Conservation (phyloP, 2,797 vertebrate genomes). For the Pseudocheirus occidentalis region DNA sequence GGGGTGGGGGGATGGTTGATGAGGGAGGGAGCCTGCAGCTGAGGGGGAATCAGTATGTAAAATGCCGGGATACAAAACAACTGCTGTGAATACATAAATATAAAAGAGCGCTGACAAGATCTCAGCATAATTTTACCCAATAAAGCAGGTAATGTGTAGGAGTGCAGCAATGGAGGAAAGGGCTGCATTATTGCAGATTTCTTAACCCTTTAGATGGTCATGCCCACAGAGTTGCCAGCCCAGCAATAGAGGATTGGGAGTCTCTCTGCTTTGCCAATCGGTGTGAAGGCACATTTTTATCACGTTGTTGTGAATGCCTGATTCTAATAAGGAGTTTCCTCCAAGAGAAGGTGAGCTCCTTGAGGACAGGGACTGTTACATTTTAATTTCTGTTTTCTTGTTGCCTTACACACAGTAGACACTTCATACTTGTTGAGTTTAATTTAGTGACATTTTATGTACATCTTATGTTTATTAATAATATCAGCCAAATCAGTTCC, state of each 20-base stretch:
- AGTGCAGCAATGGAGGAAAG: slow-evolving; percentile 38
- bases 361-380: background rate
- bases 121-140: slow-evolving; percentile 46
- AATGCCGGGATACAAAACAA: slow-evolving; percentile 45
- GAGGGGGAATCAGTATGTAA: slow-evolving; percentile 37
- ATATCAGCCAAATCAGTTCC: background rate
- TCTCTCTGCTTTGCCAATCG: slow-evolving; percentile 30
- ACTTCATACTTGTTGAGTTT: background rate
- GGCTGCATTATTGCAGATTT: slow-evolving; percentile 23
- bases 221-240: background rate
- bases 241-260: slow-evolving; percentile 17
- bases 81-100: slow-evolving; percentile 36
- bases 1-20: slow-evolving; percentile 4
- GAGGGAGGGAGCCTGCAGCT: background rate
- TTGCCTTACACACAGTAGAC: background rate
- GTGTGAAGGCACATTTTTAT: slow-evolving; percentile 39
- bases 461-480: background rate
- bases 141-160: slow-evolving; percentile 36
- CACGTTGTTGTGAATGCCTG: slow-evolving; percentile 25
- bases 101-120: slow-evolving; percentile 24
- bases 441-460: slow-evolving; percentile 19
- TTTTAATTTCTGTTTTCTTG: background rate
- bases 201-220: slow-evolving; percentile 22
- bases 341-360: background rate
- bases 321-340: background rate